Evolutionary conservation across 1,140 invertebrate genomes (phyloP).

Genomic region (Diplogasteroides magnus): DNA sequence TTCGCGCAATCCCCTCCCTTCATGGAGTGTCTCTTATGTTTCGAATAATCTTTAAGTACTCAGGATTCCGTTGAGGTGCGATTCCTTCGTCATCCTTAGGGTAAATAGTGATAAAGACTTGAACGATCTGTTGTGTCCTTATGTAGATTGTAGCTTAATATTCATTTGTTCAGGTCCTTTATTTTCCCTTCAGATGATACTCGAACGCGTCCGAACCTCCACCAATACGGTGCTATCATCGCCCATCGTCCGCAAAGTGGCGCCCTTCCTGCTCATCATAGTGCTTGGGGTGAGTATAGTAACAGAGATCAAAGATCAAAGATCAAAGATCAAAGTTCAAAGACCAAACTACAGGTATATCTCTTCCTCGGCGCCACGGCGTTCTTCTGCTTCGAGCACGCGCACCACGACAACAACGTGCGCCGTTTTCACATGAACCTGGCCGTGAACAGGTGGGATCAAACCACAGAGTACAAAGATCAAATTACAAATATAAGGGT

Average conservation of each 20-base stretch:
- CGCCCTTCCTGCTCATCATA: neutral
- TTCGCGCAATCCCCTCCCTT: too few species aligned
- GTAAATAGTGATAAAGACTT: too few species aligned
- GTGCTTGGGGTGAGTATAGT: slow-evolving; percentile 10
- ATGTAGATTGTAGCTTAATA: too few species aligned
- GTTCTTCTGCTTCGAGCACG: slow-evolving; percentile 25
- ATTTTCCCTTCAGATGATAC: neutral
- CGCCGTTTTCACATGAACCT: slow-evolving; percentile 26
- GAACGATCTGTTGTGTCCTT: too few species aligned
- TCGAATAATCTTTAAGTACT: too few species aligned
- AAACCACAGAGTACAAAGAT: too few species aligned
- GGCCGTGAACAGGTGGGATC: slow-evolving; percentile 23
- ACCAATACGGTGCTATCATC: slow-evolving; percentile 13
- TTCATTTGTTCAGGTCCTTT: too few species aligned
- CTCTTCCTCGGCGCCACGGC: slow-evolving; percentile 22
- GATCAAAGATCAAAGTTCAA: neutral
- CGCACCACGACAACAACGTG: slow-evolving; percentile 20
- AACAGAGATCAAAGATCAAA: too few species aligned
- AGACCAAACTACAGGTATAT: slow-evolving; percentile 15
- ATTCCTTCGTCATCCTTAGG: too few species aligned
- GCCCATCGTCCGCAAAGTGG: neutral
- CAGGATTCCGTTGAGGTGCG: too few species aligned
- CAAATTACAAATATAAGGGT: too few species aligned
- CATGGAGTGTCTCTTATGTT: too few species aligned
- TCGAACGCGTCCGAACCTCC: slow-evolving; percentile 1